A percentile compares a stretch with the other conserved stretches of the same genome.
These are phyloP conservation scores for Chrysotoxum bicinctum DNA, from an alignment of 2,888 invertebrate genomes.

Conservation along the genomic window DNA sequence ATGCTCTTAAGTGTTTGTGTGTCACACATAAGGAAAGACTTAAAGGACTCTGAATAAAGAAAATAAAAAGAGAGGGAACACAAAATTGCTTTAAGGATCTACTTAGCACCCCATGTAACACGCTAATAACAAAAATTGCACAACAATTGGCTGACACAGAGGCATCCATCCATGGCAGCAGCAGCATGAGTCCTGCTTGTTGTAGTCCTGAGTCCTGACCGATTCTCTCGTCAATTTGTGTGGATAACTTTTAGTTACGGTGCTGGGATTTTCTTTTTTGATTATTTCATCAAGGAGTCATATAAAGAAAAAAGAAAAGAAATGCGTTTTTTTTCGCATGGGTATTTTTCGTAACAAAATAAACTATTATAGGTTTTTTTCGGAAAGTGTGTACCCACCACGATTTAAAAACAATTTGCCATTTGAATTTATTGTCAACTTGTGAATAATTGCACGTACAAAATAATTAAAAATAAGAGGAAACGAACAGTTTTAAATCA, in stretches of 20 bases:
- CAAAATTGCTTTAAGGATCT: slow-evolving; percentile 44
- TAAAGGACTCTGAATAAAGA: neutral
- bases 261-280: slow-evolving; percentile 16
- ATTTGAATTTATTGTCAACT: neutral
- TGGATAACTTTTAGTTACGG: slow-evolving; percentile 27
- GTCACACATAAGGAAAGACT: slow-evolving; percentile 48
- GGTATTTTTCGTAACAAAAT: neutral
- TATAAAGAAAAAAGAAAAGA: neutral
- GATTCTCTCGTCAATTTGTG: slow-evolving; percentile 11
- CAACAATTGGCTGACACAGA: slow-evolving; percentile 53
- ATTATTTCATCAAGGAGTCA: slow-evolving; percentile 35
- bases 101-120: slow-evolving; percentile 64
- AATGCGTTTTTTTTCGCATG: neutral
- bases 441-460: neutral
- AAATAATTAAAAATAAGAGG: neutral
- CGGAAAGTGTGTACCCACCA: neutral
- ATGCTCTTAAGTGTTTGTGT: slow-evolving; percentile 66
- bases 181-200: neutral
- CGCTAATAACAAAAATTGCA: slow-evolving; percentile 58
- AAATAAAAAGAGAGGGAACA: slow-evolving; percentile 23
- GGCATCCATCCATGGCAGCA: neutral
- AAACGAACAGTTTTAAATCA: neutral
- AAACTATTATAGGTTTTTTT: neutral
- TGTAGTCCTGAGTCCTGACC: neutral
- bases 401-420: neutral